Conservation (phyloP, 2,113 vertebrate genomes). For the Channa maculata region DNA sequence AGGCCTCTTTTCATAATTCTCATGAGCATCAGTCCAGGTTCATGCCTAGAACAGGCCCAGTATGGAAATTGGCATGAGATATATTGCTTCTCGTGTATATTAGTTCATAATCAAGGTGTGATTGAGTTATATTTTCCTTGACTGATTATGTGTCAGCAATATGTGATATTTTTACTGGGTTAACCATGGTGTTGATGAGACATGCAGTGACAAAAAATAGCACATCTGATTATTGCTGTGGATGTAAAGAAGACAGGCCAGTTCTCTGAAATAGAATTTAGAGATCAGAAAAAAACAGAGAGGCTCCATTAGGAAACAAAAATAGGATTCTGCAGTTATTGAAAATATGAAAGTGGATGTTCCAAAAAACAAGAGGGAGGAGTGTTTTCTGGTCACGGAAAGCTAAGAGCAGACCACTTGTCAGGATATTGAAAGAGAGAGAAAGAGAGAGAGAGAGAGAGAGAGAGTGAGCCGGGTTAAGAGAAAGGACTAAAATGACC, state of each 20-base stretch:
- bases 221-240: slow-evolving; percentile 28
- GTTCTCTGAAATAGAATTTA: slow-evolving; percentile 49
- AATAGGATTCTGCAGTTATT: slow-evolving; percentile 67
- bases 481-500: slow-evolving; percentile 64
- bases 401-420: slow-evolving; percentile 74
- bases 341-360: slow-evolving; percentile 73
- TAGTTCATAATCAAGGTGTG: slow-evolving; percentile 12
- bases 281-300: slow-evolving; percentile 28
- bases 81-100: not conserved
- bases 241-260: slow-evolving; percentile 48
- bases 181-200: slow-evolving; percentile 50
- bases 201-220: slow-evolving; percentile 12
- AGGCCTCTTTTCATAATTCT: slow-evolving; percentile 25
- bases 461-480: slow-evolving; percentile 60
- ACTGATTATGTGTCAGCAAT: slow-evolving; percentile 49
- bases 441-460: slow-evolving; percentile 33
- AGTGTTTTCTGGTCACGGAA: slow-evolving; percentile 53
- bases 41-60: not conserved
- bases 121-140: slow-evolving; percentile 43
- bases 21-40: slow-evolving; percentile 19
- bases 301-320: slow-evolving; percentile 63
- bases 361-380: slow-evolving; percentile 67
- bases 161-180: slow-evolving; percentile 51
- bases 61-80: slow-evolving; percentile 6
- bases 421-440: slow-evolving; percentile 73